Conservation (phyloP, 2,888 invertebrate species). For the Brachyopa scutellaris region DNA sequence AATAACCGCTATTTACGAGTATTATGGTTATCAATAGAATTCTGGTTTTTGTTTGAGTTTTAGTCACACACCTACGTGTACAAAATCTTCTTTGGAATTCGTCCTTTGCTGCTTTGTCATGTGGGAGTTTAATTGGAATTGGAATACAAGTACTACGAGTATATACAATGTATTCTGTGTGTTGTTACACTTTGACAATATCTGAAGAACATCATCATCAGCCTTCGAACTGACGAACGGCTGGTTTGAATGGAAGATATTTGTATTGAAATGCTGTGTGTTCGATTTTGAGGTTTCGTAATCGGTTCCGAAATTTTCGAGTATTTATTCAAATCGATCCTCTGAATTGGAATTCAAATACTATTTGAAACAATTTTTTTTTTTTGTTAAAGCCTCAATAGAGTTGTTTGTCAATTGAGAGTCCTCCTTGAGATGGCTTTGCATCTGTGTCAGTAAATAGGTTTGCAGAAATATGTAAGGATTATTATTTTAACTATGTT, state of each 20-base stretch:
- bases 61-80: conserved; percentile 14
- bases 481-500: too few relatives aligned
- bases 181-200: conserved; percentile 38
- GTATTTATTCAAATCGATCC: background rate
- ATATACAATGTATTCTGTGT: too few relatives aligned
- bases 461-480: too few relatives aligned
- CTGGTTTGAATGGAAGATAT: conserved; percentile 1
- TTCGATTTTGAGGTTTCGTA: conserved; percentile 32
- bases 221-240: too few relatives aligned
- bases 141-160: too few relatives aligned
- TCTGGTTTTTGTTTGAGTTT: conserved; percentile 54
- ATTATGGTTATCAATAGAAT: conserved; percentile 42
- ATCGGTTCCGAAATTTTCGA: conserved; percentile 2
- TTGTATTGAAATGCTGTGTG: background rate
- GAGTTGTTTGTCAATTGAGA: background rate
- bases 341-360: background rate
- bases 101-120: too few relatives aligned
- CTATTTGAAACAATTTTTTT: background rate
- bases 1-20: conserved; percentile 61
- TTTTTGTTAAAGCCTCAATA: too few relatives aligned
- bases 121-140: background rate
- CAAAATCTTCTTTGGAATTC: too few relatives aligned
- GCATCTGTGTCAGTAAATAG: too few relatives aligned
- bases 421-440: too few relatives aligned
- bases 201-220: background rate